Evolutionary conservation across 1,140 invertebrate genomes (phyloP), one percentile per base, ranked within the genome.

Genomic region (Drosophila repletoides): DNA sequence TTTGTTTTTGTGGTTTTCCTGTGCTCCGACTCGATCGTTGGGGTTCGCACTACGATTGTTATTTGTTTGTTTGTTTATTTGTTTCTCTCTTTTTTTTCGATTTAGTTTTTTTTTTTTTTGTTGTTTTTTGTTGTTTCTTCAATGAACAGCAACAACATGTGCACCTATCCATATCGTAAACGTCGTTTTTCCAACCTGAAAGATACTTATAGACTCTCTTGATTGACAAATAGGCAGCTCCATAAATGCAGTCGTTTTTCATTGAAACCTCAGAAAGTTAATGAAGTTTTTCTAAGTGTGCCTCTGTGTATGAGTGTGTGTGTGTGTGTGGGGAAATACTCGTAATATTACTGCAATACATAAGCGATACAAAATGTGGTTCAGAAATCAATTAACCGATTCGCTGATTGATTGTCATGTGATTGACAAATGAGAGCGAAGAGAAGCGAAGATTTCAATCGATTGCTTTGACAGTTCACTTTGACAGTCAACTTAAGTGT

Each of bases 1-100:
- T 89, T 89, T 89, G 88, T 89, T 89, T 89, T 72, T 88, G 88
- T 76, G 88, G 88, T 89, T 89, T 89, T 89, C 88, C 88, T 89
- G 88, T 73, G 60, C 70, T 29, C 55, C 53, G 36, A 28, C 19
- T 43, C 4, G 10, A n/a, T n/a, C n/a, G 29, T 17, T 46, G 36
- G 48, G 38, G 38, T 51, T 60, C 41, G 45, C 31, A 55, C 52
- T 26, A 40, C 41, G 72, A 76, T 79, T 34, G 31, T 17, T 58
- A 43, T 61, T 48, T 72, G 60, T 77, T 83, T 83, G 66, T 84
- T 79, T 79, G 46, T 80, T 76, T 56, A 33, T 65, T 61, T 49
- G 51, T 83, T 40, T 28, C 19, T 55, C 41, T 55, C 17, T 22
- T 48, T 4, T 40, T 36, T 14, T 34, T 28, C 36, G n/a, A n/a